phyloP scores from a whole-genome alignment of 2,888 invertebrate species.

The Sarcophaga caerulescens region DNA sequence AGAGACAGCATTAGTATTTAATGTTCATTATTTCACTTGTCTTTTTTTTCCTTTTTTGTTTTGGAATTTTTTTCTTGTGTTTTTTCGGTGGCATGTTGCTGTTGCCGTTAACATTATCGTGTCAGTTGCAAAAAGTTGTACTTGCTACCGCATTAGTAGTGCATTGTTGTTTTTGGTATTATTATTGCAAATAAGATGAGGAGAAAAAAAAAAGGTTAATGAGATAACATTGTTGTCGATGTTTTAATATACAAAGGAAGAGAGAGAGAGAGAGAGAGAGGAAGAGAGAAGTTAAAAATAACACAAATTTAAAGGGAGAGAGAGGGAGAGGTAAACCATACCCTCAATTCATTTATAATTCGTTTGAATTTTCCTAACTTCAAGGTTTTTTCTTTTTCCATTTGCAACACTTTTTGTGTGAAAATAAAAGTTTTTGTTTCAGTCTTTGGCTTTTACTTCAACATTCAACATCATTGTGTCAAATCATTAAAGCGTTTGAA shows the following conservation, averaged over 20 bases:
- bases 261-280: too few relatives aligned
- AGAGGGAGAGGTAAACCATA: too few relatives aligned
- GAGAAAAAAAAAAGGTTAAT: constrained; percentile 25
- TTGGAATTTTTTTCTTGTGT: constrained; percentile 12
- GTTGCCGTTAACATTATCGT: constrained; percentile 4
- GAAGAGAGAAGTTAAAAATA: neutral
- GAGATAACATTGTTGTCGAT: constrained; percentile 48
- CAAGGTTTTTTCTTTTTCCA: too few relatives aligned
- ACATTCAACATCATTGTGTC: too few relatives aligned
- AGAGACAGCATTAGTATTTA: neutral
- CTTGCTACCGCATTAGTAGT: neutral
- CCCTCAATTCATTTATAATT: too few relatives aligned
- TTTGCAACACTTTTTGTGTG: neutral
- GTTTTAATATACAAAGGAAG: constrained; percentile 11
- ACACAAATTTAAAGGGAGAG: neutral
- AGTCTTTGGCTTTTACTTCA: too few relatives aligned
- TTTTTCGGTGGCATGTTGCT: constrained; percentile 2
- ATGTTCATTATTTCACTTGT: constrained; percentile 6
- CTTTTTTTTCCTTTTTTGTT: neutral
- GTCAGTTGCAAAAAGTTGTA: neutral
- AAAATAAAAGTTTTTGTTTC: neutral
- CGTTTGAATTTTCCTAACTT: too few relatives aligned
- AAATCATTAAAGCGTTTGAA: too few relatives aligned
- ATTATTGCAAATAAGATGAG: neutral
- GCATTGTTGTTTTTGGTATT: neutral